A percentile compares a stretch with the other conserved stretches of the same genome.
These are phyloP conservation scores for Lithodes maja DNA, from an alignment of 2,888 invertebrate species.

Conservation along the genomic window DNA sequence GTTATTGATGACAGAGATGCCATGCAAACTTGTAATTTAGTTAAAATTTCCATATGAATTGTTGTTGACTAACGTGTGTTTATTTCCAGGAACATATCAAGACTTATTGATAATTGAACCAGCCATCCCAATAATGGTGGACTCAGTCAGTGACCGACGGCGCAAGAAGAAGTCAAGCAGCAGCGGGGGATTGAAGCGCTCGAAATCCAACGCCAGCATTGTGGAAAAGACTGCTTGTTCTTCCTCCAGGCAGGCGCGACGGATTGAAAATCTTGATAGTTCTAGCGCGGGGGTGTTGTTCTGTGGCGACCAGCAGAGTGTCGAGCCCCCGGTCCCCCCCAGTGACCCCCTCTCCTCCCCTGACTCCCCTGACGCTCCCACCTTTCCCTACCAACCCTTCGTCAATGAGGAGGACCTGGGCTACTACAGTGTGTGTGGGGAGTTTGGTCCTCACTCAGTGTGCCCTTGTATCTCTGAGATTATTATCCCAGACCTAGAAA, in stretches of 20 bases:
- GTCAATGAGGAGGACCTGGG: conserved; percentile 24
- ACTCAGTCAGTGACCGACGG: conserved; percentile 47
- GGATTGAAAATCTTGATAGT: conserved; percentile 53
- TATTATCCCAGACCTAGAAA: background rate
- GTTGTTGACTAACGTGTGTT: background rate
- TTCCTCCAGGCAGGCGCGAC: conserved; percentile 35
- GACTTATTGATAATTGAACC: conserved; percentile 62
- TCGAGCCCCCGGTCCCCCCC: background rate
- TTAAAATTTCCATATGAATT: too few species aligned
- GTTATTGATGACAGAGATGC: background rate
- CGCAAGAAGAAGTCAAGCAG: conserved; percentile 50
- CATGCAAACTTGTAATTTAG: too few species aligned
- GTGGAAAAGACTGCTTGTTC: conserved; percentile 30
- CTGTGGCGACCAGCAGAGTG: conserved; percentile 42
- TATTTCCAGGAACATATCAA: conserved; percentile 58
- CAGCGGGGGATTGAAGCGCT: conserved; percentile 46
- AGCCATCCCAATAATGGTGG: conserved; percentile 54
- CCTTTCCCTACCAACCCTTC: conserved; percentile 22
- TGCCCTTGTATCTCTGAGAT: conserved; percentile 26
- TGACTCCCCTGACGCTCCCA: conserved; percentile 29
- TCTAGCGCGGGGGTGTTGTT: conserved; percentile 67
- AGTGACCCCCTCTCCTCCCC: conserved; percentile 11
- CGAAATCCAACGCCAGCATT: conserved; percentile 64
- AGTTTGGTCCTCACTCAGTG: background rate
- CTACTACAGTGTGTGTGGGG: background rate